Conservation (phyloP, 2,113 vertebrate species). For the Nettapus auritus region DNA sequence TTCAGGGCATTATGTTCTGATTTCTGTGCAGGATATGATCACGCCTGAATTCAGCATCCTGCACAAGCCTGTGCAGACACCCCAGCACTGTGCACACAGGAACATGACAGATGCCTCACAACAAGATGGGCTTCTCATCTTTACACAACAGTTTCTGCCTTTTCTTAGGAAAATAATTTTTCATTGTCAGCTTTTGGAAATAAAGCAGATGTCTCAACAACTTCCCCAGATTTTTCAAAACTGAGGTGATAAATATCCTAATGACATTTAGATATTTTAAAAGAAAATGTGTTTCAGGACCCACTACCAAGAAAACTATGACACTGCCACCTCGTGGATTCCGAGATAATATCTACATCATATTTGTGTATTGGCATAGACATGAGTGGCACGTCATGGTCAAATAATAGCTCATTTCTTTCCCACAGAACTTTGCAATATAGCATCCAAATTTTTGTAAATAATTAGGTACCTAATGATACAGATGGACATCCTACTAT, state of each 20-base stretch:
- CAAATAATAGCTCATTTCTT: not conserved
- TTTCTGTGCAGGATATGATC: not conserved
- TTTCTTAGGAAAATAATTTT: not conserved
- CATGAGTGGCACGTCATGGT: not conserved
- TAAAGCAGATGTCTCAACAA: not conserved
- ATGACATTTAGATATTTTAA: slow-evolving; percentile 24
- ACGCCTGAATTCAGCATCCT: not conserved
- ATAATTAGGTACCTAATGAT: not conserved
- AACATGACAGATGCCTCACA: not conserved
- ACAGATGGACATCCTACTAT: not conserved
- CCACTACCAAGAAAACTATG: slow-evolving; percentile 50
- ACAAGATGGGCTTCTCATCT: not conserved
- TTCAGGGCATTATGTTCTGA: not conserved
- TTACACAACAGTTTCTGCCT: not conserved
- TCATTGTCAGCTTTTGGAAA: not conserved
- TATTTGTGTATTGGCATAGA: not conserved
- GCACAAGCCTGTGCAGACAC: not conserved
- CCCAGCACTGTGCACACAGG: not conserved
- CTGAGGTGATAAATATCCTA: slow-evolving; percentile 49
- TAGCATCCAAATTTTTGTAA: not conserved
- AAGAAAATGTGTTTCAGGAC: slow-evolving; percentile 42
- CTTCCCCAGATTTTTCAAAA: slow-evolving; percentile 34
- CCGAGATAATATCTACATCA: slow-evolving; percentile 53
- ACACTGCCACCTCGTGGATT: slow-evolving; percentile 76
- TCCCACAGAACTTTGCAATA: not conserved